Evolutionary conservation across 2,888 invertebrate genomes (phyloP), one percentile per base, ranked within the genome.

Genomic region (Panorpa germanica): DNA sequence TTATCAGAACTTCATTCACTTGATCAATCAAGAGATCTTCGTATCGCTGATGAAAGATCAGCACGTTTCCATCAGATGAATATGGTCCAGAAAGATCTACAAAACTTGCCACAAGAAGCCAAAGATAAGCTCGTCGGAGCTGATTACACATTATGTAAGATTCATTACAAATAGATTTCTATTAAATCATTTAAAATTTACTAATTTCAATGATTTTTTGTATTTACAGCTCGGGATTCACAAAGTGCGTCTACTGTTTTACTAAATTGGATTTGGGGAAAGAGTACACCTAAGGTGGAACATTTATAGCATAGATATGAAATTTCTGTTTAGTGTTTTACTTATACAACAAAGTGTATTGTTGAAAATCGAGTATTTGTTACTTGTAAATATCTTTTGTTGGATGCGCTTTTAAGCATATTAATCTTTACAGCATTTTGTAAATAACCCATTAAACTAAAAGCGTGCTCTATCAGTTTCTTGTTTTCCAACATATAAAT

Each of bases 181-280:
- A 10, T 23, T 32, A 6, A 21, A 15, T 6, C 28, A 22, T 19
- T 31, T 12, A 14, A 16, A 22, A 25, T 37, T 31, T 14, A 25
- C 23, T 25, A 9, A 19, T 24, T 29, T 29, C 24, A 25, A 29
- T 25, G 28, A 34, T 37, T 35, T 36, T 41, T 40, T 43, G 43
- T 43, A 34, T 41, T 63, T 62, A 33, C 53, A 81, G 80, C 76
- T 41, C 74, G 77, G 45, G 72, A 76, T 46, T 68, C 71, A 28
- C 78, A 80, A 51, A 78, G 78, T 48, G 74, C 81, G 16, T 71
- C 80, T 34, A 76, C 75, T 38, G 74, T 76, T 36, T 63, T 82
- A 28, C 54, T 81, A 38, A 78, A 81, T 53, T 81, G 81, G 81
- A 59, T 81, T 34, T 70, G 78, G 65, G 81, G 81, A 37, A 73